phyloP scores from a whole-genome alignment of 2,113 vertebrate species.

The Sceloporus undulatus region DNA sequence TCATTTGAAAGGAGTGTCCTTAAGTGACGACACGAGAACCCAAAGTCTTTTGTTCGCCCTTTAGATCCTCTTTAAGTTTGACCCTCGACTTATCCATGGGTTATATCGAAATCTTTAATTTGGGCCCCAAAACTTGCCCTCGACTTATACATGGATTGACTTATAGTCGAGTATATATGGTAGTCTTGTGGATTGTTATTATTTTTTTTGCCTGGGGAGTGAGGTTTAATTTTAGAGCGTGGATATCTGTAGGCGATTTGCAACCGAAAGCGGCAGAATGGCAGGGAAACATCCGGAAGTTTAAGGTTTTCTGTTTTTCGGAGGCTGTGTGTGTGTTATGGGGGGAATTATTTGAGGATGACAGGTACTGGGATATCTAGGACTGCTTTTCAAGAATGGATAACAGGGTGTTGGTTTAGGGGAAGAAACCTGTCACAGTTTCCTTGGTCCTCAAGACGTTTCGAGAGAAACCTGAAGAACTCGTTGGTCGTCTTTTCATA shows the following conservation, averaged over 20 bases:
- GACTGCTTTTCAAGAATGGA: background rate
- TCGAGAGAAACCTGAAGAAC: background rate
- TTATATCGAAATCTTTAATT: too few species aligned
- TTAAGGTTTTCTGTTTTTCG: too few species aligned
- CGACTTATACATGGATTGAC: too few species aligned
- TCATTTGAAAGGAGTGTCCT: too few species aligned
- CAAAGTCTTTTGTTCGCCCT: too few species aligned
- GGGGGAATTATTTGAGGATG: background rate
- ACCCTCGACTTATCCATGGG: too few species aligned
- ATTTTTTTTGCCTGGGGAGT: background rate
- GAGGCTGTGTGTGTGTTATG: too few species aligned
- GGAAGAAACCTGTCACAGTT: background rate
- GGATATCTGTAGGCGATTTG: too few species aligned
- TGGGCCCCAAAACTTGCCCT: too few species aligned
- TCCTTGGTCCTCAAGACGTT: background rate
- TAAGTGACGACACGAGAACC: too few species aligned
- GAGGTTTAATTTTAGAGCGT: background rate
- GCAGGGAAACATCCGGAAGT: background rate
- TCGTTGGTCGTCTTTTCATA: background rate
- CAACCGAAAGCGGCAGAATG: background rate
- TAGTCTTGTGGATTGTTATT: background rate
- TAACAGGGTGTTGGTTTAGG: background rate
- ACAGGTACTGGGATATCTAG: background rate
- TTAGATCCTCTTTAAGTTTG: too few species aligned
- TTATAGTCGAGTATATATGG: too few species aligned